phyloP scores from a whole-genome alignment of 1,140 invertebrate genomes.

The Bombyx mori region DNA sequence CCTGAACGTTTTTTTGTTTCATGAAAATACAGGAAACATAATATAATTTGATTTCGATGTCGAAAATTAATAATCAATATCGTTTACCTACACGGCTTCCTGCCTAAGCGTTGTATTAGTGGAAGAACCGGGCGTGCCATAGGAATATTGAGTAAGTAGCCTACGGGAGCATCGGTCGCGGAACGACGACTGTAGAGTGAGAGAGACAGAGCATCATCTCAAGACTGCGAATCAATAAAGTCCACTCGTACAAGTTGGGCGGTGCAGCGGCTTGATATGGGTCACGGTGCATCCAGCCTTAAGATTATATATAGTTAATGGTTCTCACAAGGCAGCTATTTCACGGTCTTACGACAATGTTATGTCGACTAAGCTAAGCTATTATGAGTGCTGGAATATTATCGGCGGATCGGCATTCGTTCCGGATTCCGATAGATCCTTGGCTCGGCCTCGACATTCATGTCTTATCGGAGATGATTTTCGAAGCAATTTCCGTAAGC shows the following conservation, averaged over 20 bases:
- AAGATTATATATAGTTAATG: too few relatives aligned
- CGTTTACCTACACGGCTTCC: conserved; percentile 20
- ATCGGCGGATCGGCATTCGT: too few relatives aligned
- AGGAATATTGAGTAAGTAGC: conserved; percentile 64
- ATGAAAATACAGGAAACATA: too few relatives aligned
- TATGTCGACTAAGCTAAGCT: conserved; percentile 9
- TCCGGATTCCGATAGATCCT: too few relatives aligned
- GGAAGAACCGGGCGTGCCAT: conserved; percentile 43
- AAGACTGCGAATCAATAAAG: conserved; percentile 70
- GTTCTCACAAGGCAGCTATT: too few relatives aligned
- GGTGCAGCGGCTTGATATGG: conserved; percentile 59
- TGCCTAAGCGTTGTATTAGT: conserved; percentile 45
- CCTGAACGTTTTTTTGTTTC: too few relatives aligned
- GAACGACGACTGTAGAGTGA: conserved; percentile 29
- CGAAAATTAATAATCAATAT: too few relatives aligned
- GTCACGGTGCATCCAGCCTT: conserved; percentile 54
- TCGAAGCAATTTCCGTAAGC: conserved; percentile 29
- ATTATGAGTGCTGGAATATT: too few relatives aligned
- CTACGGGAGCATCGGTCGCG: conserved; percentile 26
- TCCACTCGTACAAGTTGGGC: conserved; percentile 62
- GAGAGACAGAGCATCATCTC: conserved; percentile 49
- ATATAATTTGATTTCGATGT: too few relatives aligned
- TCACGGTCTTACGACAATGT: too few relatives aligned
- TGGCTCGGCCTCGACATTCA: too few relatives aligned
- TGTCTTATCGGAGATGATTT: conserved; percentile 25